These are phyloP conservation scores for Glyphotaelius pellucidus DNA, from an alignment of 2,888 invertebrate genomes.

Conservation along the genomic window DNA sequence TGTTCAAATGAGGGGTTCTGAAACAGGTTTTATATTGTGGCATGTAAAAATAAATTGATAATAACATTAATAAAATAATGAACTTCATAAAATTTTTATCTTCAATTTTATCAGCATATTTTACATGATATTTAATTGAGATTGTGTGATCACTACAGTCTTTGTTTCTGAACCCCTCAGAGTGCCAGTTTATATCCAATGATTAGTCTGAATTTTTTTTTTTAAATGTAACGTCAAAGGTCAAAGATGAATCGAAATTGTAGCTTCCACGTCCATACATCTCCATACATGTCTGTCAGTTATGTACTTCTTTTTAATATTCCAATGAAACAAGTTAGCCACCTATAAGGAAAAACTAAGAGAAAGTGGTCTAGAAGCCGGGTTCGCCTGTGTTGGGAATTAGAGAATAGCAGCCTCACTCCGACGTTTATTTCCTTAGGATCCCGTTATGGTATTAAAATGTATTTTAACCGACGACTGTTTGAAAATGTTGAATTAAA, in stretches of 20 bases:
- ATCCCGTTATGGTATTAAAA: slow-evolving; percentile 62
- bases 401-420: not conserved
- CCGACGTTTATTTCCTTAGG: slow-evolving; percentile 57
- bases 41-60: not conserved
- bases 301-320: not conserved
- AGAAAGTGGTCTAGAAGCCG: not conserved
- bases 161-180: not conserved
- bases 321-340: too few relatives aligned
- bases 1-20: not conserved
- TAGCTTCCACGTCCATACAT: not conserved
- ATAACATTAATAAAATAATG: not conserved
- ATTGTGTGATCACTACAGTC: not conserved
- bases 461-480: slow-evolving; percentile 61
- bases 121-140: not conserved
- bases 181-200: not conserved
- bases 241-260: not conserved
- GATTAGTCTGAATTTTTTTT: not conserved
- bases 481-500: slow-evolving; percentile 67
- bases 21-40: too few relatives aligned
- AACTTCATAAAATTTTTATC: not conserved
- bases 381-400: not conserved
- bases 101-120: not conserved
- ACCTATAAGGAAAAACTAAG: too few relatives aligned
- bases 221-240: not conserved
- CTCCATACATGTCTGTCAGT: not conserved